Base-by-base conservation (phyloP, 2,113 vertebrate species). In the Pseudopipra pipra region DNA sequence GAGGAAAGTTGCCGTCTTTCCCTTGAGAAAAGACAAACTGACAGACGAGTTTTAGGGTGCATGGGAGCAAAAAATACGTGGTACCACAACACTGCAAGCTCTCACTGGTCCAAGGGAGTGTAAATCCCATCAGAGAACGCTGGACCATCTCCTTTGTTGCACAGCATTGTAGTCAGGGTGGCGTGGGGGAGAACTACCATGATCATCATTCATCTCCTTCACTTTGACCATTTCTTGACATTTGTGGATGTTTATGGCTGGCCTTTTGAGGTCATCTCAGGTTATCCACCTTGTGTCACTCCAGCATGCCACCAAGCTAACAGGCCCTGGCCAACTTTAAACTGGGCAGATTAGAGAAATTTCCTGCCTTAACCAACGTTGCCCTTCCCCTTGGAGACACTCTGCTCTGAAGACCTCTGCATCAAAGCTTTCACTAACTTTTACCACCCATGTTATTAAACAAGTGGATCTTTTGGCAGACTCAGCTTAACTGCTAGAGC, bases 1-100 rank as follows among this genome's bases (percentile, higher is more conserved):
- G 51, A 96, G 58, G 66, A 79, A 89, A 49, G 31, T 5, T 67
- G 55, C 51, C 22, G 37, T 12, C 49, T 88, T 88, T 77, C 46
- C 43, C 55, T 24, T 30, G 43, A 90, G 51, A 46, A 83, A 92
- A 81, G 89, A 85, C 77, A 82, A 93, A 82, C n/a, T 66, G 62
- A 55, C 66, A 76, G 78, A n/a, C 0, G 13, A 82, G 39, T 66
- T 80, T 85, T 37, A 85, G 59, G 51, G 41, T 79, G 67, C 0
- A 2, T 77, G n/a, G 49, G 37, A 89, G 63, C 30, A 83, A 58
- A 62, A 79, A 66, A n/a, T 46, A 83, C 0, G 11, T 20, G 31
- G 23, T 37, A 83, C 28, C 41, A 72, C 68, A 54, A 82, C 74
- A 54, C 16, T 35, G 39, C 6, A 35, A 41, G 33, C 30, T 80